Evolutionary conservation across 2,888 invertebrate species (phyloP).

Genomic region (Neoitamus cyanurus): DNA sequence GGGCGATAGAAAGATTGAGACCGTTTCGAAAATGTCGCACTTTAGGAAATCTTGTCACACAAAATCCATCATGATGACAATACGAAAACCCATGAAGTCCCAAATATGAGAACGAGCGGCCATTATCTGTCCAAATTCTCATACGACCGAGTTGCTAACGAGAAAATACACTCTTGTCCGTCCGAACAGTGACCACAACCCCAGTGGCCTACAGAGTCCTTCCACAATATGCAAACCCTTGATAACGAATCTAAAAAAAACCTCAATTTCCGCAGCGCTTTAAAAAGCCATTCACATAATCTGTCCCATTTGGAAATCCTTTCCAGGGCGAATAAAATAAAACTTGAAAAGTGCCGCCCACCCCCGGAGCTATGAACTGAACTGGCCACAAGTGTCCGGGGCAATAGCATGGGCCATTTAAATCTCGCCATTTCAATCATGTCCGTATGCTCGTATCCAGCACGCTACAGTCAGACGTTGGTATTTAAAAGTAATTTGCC

Average conservation of each 20-base stretch:
- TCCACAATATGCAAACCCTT: background rate
- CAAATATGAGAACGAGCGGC: background rate
- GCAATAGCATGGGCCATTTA: background rate
- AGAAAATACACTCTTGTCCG: background rate
- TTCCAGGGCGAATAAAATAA: background rate
- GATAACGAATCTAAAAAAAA: background rate
- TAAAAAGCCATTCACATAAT: background rate
- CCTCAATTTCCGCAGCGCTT: background rate
- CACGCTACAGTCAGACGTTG: background rate
- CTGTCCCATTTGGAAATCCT: background rate
- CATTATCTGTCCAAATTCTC: background rate
- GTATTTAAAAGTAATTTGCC: conserved; percentile 5
- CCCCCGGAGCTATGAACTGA: background rate
- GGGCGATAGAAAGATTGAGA: too few relatives aligned
- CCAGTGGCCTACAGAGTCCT: background rate
- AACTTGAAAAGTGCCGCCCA: background rate
- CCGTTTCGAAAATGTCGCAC: too few relatives aligned
- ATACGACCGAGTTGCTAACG: background rate
- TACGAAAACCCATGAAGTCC: background rate
- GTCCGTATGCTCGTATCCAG: background rate
- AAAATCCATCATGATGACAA: background rate
- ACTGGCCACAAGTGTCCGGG: background rate
- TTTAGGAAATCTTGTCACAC: too few relatives aligned
- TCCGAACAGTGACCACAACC: background rate
- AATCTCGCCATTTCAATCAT: background rate